A percentile compares a stretch with the other conserved stretches of the same genome.
These are phyloP conservation scores for Cheirogaleus major DNA, from an alignment of 2,797 vertebrate species.

Conservation along the genomic window DNA sequence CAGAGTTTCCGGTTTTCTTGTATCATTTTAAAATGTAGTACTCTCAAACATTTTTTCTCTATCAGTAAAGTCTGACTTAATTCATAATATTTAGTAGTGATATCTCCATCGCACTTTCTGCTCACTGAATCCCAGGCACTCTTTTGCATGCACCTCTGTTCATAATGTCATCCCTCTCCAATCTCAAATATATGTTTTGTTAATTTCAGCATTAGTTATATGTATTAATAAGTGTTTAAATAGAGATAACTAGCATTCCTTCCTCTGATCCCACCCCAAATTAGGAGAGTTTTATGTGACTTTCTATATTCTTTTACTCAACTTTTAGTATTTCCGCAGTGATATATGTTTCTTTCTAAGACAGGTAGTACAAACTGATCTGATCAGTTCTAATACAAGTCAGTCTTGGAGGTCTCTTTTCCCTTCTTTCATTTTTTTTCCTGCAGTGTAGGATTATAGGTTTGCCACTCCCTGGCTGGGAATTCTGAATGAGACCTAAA, in stretches of 20 bases:
- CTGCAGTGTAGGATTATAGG: slow-evolving; percentile 61
- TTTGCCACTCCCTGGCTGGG: slow-evolving; percentile 61
- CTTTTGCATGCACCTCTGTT: neutral
- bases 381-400: slow-evolving; percentile 5
- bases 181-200: neutral
- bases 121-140: neutral
- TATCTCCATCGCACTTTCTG: neutral
- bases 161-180: neutral
- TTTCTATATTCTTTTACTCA: neutral
- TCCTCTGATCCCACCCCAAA: neutral
- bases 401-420: slow-evolving; percentile 32
- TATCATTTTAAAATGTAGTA: neutral
- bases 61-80: neutral
- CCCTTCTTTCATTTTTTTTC: slow-evolving; percentile 32
- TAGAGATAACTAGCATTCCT: neutral
- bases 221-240: neutral
- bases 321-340: slow-evolving; percentile 20
- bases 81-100: neutral
- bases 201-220: neutral
- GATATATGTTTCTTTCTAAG: slow-evolving; percentile 2
- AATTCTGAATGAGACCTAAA: slow-evolving; percentile 59
- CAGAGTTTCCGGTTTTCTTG: neutral
- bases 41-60: neutral
- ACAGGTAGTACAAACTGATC: slow-evolving; percentile 5
- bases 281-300: neutral